phyloP scores from a whole-genome alignment of 2,888 invertebrate species.

The Cerceris ruficornis region DNA sequence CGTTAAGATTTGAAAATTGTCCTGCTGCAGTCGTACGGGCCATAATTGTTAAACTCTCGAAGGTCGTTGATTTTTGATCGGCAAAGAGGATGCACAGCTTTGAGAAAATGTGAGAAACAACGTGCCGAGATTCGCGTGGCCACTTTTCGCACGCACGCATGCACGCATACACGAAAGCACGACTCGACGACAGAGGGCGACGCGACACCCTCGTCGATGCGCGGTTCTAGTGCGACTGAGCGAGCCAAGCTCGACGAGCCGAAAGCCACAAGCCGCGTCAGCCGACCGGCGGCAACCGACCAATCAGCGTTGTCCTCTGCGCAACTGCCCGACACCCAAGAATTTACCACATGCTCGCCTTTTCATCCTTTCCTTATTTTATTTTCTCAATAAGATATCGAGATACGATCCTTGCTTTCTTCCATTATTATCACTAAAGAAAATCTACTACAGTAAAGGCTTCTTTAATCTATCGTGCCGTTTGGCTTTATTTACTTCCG shows the following conservation, averaged over 20 bases:
- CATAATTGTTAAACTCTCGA: neutral
- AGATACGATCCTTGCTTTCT: neutral
- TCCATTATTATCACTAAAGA: neutral
- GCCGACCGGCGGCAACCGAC: constrained; percentile 68
- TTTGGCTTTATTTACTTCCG: no score
- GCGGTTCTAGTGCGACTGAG: constrained; percentile 80
- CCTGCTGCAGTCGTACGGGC: neutral
- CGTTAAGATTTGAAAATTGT: no score
- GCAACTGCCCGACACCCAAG: constrained; percentile 69
- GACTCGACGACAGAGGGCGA: constrained; percentile 48
- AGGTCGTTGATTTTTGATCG: constrained; percentile 13
- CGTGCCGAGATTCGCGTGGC: constrained; percentile 55
- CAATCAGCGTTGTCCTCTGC: constrained; percentile 75
- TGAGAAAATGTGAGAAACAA: constrained; percentile 38
- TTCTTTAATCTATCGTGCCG: no score
- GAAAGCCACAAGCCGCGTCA: constrained; percentile 71
- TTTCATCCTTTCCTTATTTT: constrained; percentile 33
- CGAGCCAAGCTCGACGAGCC: constrained; percentile 70
- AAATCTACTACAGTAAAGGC: no score
- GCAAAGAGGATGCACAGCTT: neutral
- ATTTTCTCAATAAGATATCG: constrained; percentile 16
- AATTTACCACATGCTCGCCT: constrained; percentile 73
- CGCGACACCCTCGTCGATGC: constrained; percentile 75
- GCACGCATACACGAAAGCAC: constrained; percentile 45
- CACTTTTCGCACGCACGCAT: constrained; percentile 49